Conservation (phyloP, 30 jellyfish, hydroid and myxozoan genomes). For the Chrysaora quinquecirrha region DNA sequence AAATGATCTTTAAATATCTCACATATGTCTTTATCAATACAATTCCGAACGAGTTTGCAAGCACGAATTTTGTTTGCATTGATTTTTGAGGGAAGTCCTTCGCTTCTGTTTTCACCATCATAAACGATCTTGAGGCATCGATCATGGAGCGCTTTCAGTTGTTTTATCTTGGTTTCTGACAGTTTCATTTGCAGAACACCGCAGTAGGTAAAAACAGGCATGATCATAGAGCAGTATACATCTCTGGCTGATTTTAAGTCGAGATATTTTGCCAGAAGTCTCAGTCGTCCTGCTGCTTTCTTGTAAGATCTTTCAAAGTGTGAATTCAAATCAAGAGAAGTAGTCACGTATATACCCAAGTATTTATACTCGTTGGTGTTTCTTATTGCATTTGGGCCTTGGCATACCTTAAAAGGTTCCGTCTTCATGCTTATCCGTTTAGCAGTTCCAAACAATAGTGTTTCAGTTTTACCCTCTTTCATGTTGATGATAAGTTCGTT, state of each 20-base stretch:
- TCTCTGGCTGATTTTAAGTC: slow-evolving; percentile 61
- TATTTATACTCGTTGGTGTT: slow-evolving; percentile 56
- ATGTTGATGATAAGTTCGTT: slow-evolving; percentile 51
- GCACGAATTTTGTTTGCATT: slow-evolving; percentile 66
- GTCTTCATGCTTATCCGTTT: slow-evolving; percentile 59
- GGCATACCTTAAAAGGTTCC: slow-evolving; percentile 41
- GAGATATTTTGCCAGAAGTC: slow-evolving; percentile 74
- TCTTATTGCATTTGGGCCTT: slow-evolving; percentile 33
- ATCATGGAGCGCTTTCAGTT: slow-evolving; percentile 53
- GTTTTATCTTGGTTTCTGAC: slow-evolving; percentile 67
- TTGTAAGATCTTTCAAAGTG: slow-evolving; percentile 60
- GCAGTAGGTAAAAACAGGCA: slow-evolving; percentile 75
- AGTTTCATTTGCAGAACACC: slow-evolving; percentile 72
- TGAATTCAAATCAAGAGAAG: slow-evolving; percentile 49
- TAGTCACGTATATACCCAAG: slow-evolving; percentile 55
- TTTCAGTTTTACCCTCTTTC: slow-evolving; percentile 63
- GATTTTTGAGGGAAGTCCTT: slow-evolving; percentile 37
- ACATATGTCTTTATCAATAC: slow-evolving; percentile 60
- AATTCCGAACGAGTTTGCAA: slow-evolving; percentile 60
- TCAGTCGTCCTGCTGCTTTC: slow-evolving; percentile 66
- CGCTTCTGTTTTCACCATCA: slow-evolving; percentile 49
- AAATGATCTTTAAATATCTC: slow-evolving; percentile 69
- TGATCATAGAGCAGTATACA: slow-evolving; percentile 55
- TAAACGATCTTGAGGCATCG: slow-evolving; percentile 62
- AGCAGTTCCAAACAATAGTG: slow-evolving; percentile 60